Evolutionary conservation across 2,888 invertebrate genomes (phyloP), one percentile per base, ranked within the genome.

Genomic region (Nephrocerus scutellatus): DNA sequence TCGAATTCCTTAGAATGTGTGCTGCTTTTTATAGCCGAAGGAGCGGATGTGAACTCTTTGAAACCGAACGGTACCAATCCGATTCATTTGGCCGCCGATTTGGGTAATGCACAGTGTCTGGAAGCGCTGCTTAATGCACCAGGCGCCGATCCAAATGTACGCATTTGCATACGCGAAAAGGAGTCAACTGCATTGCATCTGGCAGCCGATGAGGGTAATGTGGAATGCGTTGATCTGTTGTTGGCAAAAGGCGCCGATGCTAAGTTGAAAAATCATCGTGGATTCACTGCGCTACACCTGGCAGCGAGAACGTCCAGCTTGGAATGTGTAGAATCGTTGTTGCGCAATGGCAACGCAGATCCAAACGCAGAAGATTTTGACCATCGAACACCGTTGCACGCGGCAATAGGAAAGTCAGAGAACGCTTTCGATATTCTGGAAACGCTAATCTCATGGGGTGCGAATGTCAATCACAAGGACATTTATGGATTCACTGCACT

Each of bases 191-290:
- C 87, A 1, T 59, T 89, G 38, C 92, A 92, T 70, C 70, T 91
- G 47, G 89, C 91, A 0, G 89, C 91, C 2, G 90, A 90, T 59
- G 85, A 86, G 39, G 89, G 90, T 2, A 85, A 85, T 58, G 76
- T 76, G 9, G 86, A 90, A 36, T 88, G 87, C 54, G 78, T 90
- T 0, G 80, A 83, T 54, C 64, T 85, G 29, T 63, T 89, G 26
- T 58, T 90, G 24, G 73, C 79, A 7, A 80, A 81, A 53, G 81
- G 82, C 1, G 89, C 89, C 0, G 81, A 85, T 55, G 80, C 82
- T 0, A 79, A 81, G 49, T 70, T 79, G 25, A 78, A 77, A 54
- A 87, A 86, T 59, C 79, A 82, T 56, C 74, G 88, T 36, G 84
- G 84, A 8, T 89, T 88, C 57, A 87, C 88, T 0, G 82, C 91